Conservation (phyloP, 1,140 invertebrate species). For the Oreohelix idahoensis region DNA sequence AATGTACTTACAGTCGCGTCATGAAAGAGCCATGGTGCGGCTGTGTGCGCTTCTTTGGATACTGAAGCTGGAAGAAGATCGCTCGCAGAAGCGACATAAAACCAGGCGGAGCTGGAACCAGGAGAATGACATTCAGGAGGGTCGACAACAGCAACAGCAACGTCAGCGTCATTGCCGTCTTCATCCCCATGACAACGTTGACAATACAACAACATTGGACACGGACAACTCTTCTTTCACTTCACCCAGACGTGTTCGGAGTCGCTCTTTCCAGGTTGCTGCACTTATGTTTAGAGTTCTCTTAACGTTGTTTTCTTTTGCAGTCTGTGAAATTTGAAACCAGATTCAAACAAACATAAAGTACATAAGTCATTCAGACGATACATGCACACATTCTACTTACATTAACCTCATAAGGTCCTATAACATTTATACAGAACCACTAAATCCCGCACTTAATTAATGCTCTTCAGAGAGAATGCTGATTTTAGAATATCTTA, state of each 20-base stretch:
- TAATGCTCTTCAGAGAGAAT: too few relatives aligned
- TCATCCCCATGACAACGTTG: background rate
- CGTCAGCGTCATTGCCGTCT: background rate
- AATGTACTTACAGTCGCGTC: slow-evolving; percentile 51
- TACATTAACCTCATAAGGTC: too few relatives aligned
- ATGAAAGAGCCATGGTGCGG: slow-evolving; percentile 65
- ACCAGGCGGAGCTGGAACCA: background rate
- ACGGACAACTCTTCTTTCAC: background rate
- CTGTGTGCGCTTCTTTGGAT: slow-evolving; percentile 68
- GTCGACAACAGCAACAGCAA: background rate
- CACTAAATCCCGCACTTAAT: too few relatives aligned
- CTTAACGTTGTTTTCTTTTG: too few relatives aligned
- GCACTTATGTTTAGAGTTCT: too few relatives aligned
- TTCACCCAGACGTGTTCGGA: background rate
- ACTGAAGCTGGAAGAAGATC: slow-evolving; percentile 65
- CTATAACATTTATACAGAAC: too few relatives aligned
- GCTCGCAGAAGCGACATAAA: background rate
- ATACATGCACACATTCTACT: too few relatives aligned
- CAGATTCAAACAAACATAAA: too few relatives aligned
- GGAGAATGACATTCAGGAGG: background rate
- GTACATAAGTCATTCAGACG: too few relatives aligned
- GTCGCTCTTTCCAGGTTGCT: background rate
- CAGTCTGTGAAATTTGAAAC: too few relatives aligned
- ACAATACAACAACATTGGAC: background rate
- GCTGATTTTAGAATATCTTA: too few relatives aligned